Conservation (phyloP, 2,113 vertebrate species). For the Chionis minor region DNA sequence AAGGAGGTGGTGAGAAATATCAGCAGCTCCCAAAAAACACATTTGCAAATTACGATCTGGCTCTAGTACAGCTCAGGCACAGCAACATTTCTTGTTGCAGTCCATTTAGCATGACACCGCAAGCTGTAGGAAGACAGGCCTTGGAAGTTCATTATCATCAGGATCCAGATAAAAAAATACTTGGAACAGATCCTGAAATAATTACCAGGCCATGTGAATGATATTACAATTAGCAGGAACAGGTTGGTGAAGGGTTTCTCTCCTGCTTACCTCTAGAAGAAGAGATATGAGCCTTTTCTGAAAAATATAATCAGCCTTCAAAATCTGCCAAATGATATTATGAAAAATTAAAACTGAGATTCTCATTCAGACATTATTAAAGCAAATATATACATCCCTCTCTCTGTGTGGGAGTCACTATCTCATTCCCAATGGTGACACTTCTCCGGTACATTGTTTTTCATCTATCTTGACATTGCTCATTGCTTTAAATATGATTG, state of each 20-base stretch:
- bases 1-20: conserved; percentile 23
- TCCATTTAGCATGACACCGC: conserved; percentile 7
- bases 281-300: background rate
- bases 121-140: conserved; percentile 8
- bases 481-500: conserved; percentile 46
- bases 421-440: background rate
- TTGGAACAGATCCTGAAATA: conserved; percentile 47
- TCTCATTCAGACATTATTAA: conserved; percentile 44
- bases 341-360: conserved; percentile 21
- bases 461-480: conserved; percentile 50
- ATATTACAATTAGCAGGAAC: background rate
- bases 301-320: background rate
- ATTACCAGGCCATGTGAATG: conserved; percentile 39
- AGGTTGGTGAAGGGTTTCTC: background rate
- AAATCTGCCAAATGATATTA: background rate
- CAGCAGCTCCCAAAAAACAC: conserved; percentile 34
- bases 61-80: background rate
- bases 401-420: background rate
- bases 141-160: background rate
- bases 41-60: background rate
- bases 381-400: conserved; percentile 35
- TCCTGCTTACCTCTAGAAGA: background rate
- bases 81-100: conserved; percentile 1
- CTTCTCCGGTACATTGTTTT: background rate
- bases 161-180: conserved; percentile 17